Conservation (phyloP, 2,113 vertebrate species). For the Nyctereutes procyonoides region DNA sequence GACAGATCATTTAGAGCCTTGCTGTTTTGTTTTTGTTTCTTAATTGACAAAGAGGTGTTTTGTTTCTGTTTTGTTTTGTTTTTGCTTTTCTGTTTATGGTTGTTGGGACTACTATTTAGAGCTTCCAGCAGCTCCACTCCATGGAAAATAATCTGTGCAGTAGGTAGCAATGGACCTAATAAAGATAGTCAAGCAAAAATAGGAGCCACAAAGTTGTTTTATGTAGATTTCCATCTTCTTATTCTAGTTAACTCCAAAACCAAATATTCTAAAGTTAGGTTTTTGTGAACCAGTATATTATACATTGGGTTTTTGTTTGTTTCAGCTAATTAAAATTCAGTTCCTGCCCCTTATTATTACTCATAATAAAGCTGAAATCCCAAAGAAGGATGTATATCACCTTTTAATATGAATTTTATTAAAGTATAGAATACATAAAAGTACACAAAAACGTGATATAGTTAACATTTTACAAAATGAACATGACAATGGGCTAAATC, state of each 20-base stretch:
- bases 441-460: neutral
- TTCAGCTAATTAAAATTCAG: neutral
- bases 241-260: neutral
- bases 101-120: neutral
- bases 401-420: constrained; percentile 10
- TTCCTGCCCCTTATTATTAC: neutral
- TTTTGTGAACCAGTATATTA: neutral
- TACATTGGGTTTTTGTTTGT: neutral
- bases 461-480: neutral
- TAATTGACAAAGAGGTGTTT: neutral
- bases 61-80: neutral
- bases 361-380: neutral
- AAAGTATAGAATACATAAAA: neutral
- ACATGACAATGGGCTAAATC: neutral
- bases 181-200: neutral
- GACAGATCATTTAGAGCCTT: neutral
- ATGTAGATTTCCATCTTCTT: neutral
- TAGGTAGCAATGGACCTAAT: neutral
- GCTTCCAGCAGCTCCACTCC: neutral
- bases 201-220: neutral
- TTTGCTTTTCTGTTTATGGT: neutral
- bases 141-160: neutral
- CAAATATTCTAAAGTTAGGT: neutral
- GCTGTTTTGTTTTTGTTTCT: neutral
- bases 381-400: neutral